Conservation (phyloP, 2,113 vertebrate species). For the Haliaeetus leucogaster region DNA sequence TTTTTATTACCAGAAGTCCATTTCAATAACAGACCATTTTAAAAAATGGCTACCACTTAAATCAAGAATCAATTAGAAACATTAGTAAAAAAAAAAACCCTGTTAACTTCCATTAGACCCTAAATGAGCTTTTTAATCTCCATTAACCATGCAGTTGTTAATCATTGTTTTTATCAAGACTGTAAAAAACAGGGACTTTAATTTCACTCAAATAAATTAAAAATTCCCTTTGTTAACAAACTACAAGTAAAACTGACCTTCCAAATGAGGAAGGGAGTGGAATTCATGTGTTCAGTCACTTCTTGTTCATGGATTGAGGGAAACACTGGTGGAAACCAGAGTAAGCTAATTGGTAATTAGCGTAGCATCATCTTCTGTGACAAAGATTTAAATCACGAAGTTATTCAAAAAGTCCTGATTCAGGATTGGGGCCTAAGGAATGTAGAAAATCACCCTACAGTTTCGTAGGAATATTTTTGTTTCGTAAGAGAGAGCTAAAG, state of each 20-base stretch:
- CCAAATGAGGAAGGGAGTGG: background rate
- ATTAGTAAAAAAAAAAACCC: constrained; percentile 52
- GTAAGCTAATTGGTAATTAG: background rate
- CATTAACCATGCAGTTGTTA: constrained; percentile 66
- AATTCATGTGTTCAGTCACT: background rate
- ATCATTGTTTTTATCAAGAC: constrained; percentile 65
- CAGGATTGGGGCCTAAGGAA: background rate
- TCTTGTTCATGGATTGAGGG: background rate
- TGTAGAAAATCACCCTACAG: background rate
- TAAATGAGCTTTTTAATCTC: constrained; percentile 60
- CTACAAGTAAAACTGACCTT: background rate
- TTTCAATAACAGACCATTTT: constrained; percentile 44
- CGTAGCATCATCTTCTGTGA: background rate
- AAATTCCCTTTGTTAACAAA: constrained; percentile 22
- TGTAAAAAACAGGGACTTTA: constrained; percentile 39
- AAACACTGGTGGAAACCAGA: background rate
- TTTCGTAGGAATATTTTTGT: background rate
- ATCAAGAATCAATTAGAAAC: constrained; percentile 71
- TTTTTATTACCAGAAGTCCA: constrained; percentile 53
- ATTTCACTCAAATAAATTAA: constrained; percentile 51
- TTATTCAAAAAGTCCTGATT: background rate
- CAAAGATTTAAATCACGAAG: background rate
- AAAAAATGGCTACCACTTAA: constrained; percentile 54
- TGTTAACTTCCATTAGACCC: constrained; percentile 68
- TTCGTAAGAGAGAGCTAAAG: background rate